These are phyloP conservation scores for Conger conger DNA, from an alignment of 2,113 vertebrate genomes.

Conservation along the genomic window DNA sequence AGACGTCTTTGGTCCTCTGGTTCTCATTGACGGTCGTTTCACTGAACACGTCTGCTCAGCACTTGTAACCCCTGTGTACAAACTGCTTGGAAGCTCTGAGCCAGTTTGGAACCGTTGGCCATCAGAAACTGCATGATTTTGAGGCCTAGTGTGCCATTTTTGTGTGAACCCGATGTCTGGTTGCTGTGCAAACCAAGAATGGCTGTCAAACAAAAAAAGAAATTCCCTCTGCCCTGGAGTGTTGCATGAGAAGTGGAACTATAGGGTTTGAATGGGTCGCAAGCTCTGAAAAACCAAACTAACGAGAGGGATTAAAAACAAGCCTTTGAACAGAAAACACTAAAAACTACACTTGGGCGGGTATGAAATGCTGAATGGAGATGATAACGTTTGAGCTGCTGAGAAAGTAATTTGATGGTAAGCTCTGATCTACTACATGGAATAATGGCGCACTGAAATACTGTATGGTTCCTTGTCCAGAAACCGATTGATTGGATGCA, in stretches of 20 bases:
- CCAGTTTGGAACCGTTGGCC: neutral
- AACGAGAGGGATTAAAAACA: neutral
- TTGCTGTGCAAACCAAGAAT: conserved; percentile 6
- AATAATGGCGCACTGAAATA: conserved; percentile 14
- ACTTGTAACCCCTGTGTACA: conserved; percentile 47
- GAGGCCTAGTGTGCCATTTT: neutral
- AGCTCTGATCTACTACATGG: conserved; percentile 15
- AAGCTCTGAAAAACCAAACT: neutral
- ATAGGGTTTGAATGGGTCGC: neutral
- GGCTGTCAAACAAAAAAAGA: neutral
- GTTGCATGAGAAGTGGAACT: neutral
- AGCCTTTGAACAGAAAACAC: conserved; percentile 17
- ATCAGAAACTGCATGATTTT: neutral
- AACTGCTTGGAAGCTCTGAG: conserved; percentile 34
- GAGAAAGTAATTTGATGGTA: neutral
- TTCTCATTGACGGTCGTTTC: neutral
- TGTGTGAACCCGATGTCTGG: neutral
- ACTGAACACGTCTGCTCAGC: conserved; percentile 34
- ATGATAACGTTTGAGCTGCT: conserved; percentile 7
- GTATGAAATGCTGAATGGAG: neutral
- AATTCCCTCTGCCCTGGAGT: neutral
- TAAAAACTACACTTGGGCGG: conserved; percentile 11
- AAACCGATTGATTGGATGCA: neutral
- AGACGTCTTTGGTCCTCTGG: neutral
- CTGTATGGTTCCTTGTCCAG: conserved; percentile 16